These are phyloP conservation scores for Cheilosia soror DNA, from an alignment of 2,888 invertebrate genomes.

Conservation along the genomic window DNA sequence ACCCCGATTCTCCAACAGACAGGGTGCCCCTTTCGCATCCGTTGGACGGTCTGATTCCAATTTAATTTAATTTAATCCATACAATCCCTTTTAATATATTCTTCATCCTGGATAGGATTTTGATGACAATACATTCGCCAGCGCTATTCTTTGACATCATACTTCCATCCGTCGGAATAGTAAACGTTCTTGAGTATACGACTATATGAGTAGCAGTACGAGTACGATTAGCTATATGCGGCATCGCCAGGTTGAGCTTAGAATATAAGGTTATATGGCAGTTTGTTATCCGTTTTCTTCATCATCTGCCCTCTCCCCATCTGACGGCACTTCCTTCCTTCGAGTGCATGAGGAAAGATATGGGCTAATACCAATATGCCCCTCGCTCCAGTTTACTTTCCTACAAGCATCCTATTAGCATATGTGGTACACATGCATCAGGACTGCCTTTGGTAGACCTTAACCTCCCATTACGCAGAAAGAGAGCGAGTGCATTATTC, in stretches of 20 bases:
- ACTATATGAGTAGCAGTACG: too few species aligned
- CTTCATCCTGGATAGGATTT: slow-evolving; percentile 38
- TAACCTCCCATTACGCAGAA: slow-evolving; percentile 64
- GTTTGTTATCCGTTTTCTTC: slow-evolving; percentile 51
- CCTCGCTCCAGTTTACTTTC: neutral
- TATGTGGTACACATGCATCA: slow-evolving; percentile 50
- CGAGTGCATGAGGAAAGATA: slow-evolving; percentile 60
- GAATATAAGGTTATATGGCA: slow-evolving; percentile 65
- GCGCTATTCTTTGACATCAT: slow-evolving; percentile 53
- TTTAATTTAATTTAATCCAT: slow-evolving; percentile 66
- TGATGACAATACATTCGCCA: slow-evolving; percentile 52
- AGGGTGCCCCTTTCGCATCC: neutral
- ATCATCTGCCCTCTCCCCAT: neutral
- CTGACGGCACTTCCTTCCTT: slow-evolving; percentile 35
- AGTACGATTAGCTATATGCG: too few species aligned
- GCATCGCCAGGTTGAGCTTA: slow-evolving; percentile 45
- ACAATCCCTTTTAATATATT: slow-evolving; percentile 56
- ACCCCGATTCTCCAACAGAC: neutral
- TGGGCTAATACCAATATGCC: slow-evolving; percentile 54
- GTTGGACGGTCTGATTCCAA: neutral
- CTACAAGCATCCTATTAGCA: slow-evolving; percentile 63
- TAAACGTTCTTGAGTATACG: neutral
- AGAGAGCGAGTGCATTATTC: slow-evolving; percentile 57
- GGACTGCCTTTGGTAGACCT: slow-evolving; percentile 64
- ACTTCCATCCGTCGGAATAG: slow-evolving; percentile 18